Base-by-base conservation (phyloP, 2,113 vertebrate genomes). In the Channa maculata region DNA sequence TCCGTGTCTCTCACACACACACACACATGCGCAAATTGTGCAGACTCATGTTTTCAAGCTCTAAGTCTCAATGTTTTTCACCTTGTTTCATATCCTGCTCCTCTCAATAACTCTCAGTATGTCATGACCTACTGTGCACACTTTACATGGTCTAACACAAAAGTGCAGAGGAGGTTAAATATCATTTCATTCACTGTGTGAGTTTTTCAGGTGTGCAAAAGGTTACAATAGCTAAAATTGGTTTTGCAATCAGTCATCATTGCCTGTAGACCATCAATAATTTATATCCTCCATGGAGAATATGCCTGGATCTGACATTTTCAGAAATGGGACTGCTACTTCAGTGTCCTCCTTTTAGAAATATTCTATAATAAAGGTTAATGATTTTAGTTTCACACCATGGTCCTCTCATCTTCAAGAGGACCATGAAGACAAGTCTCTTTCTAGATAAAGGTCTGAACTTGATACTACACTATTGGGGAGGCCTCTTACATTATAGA, bases 121-220 rank as follows among this genome's bases (percentile, higher is more conserved):
- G 15, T 14, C 24, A 24, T 24, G 24, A 24, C 24, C 24, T 24
- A 24, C 24, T 24, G 24, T 24, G 52, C 55, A 45, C 61, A 52
- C 52, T 6, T 0, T 38, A 49, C 38, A 37, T 43, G 14, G 54
- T 71, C 15, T 2, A 34, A 59, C 5, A 45, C 12, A 12, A n/a
- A 48, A 45, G 61, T 12, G 14, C 44, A 71, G 63, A 13, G 39
- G 34, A 39, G 65, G 58, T 50, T 74, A 65, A 64, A 74, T 49
- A 67, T 67, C 46, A 57, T 80, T 79, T 77, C 36, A 71, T 80
- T 65, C 12, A 51, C 54, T 11, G 33, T 36, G 58, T 48, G 69
- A 6, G 64, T 59, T 82, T 43, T 58, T 82, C 80, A 88, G 79
- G 83, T 88, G 80, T 86, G 75, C 71, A 4, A 82, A 87, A 89